phyloP scores from a whole-genome alignment of 2,888 invertebrate genomes.

The Oligia strigilis region DNA sequence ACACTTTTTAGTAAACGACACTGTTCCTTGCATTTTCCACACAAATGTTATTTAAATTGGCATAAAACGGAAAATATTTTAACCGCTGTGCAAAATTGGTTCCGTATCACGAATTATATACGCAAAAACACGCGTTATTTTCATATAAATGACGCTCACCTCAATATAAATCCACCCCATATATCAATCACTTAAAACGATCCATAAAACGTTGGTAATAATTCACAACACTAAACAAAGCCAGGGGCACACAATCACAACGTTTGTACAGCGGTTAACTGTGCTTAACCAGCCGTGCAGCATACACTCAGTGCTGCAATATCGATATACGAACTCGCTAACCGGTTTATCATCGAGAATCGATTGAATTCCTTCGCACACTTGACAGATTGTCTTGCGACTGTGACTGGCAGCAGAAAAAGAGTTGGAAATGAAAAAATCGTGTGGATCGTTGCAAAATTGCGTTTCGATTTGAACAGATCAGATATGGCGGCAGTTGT shows the following conservation, averaged over 20 bases:
- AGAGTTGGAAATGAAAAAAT: constrained; percentile 37
- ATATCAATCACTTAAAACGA: constrained; percentile 44
- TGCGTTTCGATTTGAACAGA: constrained; percentile 36
- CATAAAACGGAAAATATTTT: not conserved
- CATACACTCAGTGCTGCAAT: constrained; percentile 44
- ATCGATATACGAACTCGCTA: constrained; percentile 56
- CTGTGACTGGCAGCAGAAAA: constrained; percentile 56
- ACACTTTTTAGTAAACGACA: not conserved
- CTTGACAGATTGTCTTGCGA: constrained; percentile 53
- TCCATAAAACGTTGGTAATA: constrained; percentile 40
- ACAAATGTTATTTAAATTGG: not conserved
- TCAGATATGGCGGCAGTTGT: constrained; percentile 32
- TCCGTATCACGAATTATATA: not conserved
- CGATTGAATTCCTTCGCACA: constrained; percentile 55
- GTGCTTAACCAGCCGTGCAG: constrained; percentile 59
- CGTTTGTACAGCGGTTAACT: constrained; percentile 53
- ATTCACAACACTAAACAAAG: constrained; percentile 40
- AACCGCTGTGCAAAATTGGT: not conserved
- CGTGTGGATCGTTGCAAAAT: constrained; percentile 36
- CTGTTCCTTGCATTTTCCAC: not conserved
- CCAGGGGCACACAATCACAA: constrained; percentile 44
- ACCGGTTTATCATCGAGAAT: constrained; percentile 62
- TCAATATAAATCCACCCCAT: constrained; percentile 26
- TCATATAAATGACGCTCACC: constrained; percentile 20
- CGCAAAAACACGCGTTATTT: not conserved